A percentile compares a stretch with the other conserved stretches of the same genome.
These are phyloP conservation scores for Melitaea athalia DNA, from an alignment of 2,888 invertebrate genomes.

Conservation along the genomic window DNA sequence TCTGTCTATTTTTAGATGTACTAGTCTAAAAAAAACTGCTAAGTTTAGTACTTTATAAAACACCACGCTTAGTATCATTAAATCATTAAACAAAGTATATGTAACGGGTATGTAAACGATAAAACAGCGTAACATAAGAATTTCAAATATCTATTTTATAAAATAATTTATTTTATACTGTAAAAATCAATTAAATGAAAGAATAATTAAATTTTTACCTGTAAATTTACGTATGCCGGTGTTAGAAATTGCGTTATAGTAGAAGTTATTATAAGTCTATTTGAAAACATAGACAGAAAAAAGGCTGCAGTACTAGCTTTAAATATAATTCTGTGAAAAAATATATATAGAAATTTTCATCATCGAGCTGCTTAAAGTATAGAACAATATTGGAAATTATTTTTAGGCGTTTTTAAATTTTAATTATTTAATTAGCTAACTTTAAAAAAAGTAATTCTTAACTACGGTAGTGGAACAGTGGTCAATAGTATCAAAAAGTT, in stretches of 20 bases:
- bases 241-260: conserved; percentile 52
- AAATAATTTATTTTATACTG: too few species aligned
- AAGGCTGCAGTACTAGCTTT: conserved; percentile 60
- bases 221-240: conserved; percentile 44
- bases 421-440: too few species aligned
- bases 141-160: too few species aligned
- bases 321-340: conserved; percentile 57
- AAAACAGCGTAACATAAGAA: too few species aligned
- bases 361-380: too few species aligned
- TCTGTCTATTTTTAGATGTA: conserved; percentile 39
- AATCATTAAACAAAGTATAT: background rate
- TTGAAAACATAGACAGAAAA: conserved; percentile 59
- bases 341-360: background rate
- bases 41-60: background rate
- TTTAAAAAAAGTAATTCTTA: too few species aligned
- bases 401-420: too few species aligned
- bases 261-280: conserved; percentile 53
- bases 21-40: conserved; percentile 42
- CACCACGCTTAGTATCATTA: too few species aligned
- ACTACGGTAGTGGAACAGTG: too few species aligned
- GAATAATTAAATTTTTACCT: conserved; percentile 46
- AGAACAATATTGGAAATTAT: too few species aligned
- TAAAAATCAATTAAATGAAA: background rate
- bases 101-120: background rate
- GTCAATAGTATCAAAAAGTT: too few species aligned